phyloP scores from a whole-genome alignment of 2,113 vertebrate genomes.

The Aptenodytes patagonicus region DNA sequence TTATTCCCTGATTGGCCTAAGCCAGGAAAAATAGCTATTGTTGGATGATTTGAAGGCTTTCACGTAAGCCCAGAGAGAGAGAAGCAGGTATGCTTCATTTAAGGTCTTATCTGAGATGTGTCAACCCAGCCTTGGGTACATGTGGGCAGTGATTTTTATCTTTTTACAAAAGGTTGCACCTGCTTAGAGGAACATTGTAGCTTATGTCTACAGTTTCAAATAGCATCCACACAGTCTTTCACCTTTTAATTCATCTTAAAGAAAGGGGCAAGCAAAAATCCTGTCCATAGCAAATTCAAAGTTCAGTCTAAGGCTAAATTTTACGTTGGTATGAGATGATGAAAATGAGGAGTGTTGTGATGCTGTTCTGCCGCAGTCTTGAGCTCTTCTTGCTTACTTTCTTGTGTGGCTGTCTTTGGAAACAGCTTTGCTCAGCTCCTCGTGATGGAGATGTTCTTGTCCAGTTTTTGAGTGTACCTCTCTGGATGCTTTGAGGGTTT shows the following conservation, averaged over 20 bases:
- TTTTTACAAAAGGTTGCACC: neutral
- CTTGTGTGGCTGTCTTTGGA: neutral
- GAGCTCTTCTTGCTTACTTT: neutral
- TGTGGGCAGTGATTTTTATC: neutral
- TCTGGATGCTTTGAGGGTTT: neutral
- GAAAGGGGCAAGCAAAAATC: neutral
- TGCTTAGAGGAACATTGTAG: neutral
- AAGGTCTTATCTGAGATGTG: neutral
- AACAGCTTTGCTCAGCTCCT: neutral
- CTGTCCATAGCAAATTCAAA: accelerated
- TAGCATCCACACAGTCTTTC: neutral
- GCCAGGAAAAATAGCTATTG: neutral
- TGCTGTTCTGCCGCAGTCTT: neutral
- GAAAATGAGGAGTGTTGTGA: neutral
- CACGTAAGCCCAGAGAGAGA: neutral
- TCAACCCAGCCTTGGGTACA: neutral
- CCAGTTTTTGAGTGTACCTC: neutral
- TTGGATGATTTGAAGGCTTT: conserved; percentile 3
- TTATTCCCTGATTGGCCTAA: neutral
- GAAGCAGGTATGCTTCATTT: neutral
- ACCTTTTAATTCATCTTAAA: neutral
- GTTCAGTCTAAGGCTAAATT: neutral
- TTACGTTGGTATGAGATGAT: neutral
- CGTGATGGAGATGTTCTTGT: neutral
- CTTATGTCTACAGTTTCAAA: neutral